Evolutionary conservation across 2,113 vertebrate genomes (phyloP), one percentile per base, ranked within the genome.

Genomic region (Lagopus leucura): DNA sequence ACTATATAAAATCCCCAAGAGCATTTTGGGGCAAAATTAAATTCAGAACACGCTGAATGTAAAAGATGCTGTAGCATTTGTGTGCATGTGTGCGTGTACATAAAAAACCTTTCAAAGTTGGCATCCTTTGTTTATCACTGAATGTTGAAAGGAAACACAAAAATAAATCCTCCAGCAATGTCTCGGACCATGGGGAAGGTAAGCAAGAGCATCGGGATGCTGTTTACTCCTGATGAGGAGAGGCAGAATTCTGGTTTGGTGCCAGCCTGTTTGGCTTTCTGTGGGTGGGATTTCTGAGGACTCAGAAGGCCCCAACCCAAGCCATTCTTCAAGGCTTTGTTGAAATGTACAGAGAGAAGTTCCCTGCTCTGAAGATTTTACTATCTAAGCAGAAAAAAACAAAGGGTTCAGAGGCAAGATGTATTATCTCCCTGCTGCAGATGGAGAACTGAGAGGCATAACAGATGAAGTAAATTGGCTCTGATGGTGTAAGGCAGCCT

Each of bases 11-110:
- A 94, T 27, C 60, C 70, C 32, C n/a, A 55, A 66, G 88, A 75
- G 55, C 42, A 34, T 86, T 78, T 83, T 47, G 32, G 90, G 82
- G 36, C 61, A 84, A 92, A 89, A 85, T 71, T 65, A 78, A 83
- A 79, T 66, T 92, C 80, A 78, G 55, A 27, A n/a, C 32, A 72
- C 6, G 12, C 11, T 24, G 69, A 82, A 82, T 72, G 54, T 22
- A 60, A 57, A 91, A 74, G 70, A 32, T 57, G n/a, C 50, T 42
- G 18, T 47, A 30, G 57, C 55, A 58, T 38, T 40, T 25, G 24
- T 38, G 32, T 60, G 36, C 30, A 8, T 54, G 40, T 11, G n/a
- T 7, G 13, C 30, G 24, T 40, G 34, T 24, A 19, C 40, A 38
- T 65, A 4, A 12, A 20, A 45, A 7, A 25, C n/a, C 61, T 79